Base-by-base conservation (phyloP, 2,113 vertebrate genomes). In the Megalops atlanticus region DNA sequence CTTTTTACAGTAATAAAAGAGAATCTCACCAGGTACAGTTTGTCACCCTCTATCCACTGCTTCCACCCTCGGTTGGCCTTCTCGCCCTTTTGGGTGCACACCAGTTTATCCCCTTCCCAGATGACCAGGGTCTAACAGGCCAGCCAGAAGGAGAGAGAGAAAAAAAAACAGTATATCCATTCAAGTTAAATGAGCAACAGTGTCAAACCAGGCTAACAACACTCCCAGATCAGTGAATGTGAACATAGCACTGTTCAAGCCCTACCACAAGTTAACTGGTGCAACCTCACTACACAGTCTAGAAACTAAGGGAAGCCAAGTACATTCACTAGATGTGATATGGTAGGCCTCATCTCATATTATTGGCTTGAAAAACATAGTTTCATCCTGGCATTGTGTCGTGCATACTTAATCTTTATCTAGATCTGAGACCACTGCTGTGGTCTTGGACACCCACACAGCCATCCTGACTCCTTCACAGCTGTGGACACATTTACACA, bases 61-160 rank as follows among this genome's bases (percentile, higher is more conserved):
- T 91, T 98, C 97, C 97, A 99, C 83, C 96, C 95, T 0, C 96
- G 94, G 88, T 98, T 98, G 0, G 91, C 89, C 87, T 98, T 98
- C 64, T 98, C 96, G 12, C 97, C 97, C 71, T 94, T 96, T 89
- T 99, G 97, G 71, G 94, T 94, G 45, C 95, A 95, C 80, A 97
- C 88, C 27, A 98, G 90, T 81, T 90, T 93, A 83, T 96, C 91
- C 0, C 96, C 97, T 45, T 99, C 94, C 96, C 97, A 98, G 74
- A 79, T 92, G 85, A 98, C 91, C 73, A 97, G 89, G 2, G 94
- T 87, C 97, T 99, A 64, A 58, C 45, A 47, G n/a, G n/a, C n/a
- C n/a, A n/a, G 52, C 69, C 58, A 82, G 70, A 78, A 68, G 36
- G 49, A 77, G 40, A 43, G 33, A 75, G 58, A 79, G 70, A 68